These are phyloP conservation scores for Morone chrysops DNA, from an alignment of 2,113 vertebrate species.

Conservation along the genomic window DNA sequence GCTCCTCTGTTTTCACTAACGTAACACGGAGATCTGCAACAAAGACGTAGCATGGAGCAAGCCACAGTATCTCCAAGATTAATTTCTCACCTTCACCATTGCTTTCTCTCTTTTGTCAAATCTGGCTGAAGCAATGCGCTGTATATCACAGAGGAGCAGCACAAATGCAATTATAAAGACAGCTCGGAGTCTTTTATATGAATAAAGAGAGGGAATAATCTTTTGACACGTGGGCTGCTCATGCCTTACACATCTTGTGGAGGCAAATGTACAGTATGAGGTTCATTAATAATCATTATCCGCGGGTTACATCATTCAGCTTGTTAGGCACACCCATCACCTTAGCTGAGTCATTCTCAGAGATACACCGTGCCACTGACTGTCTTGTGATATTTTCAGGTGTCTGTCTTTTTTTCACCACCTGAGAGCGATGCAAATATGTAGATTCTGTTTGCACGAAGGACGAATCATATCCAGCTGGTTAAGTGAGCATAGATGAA, in stretches of 20 bases:
- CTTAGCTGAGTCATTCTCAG: constrained; percentile 72
- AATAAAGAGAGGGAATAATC: constrained; percentile 72
- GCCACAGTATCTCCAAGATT: constrained; percentile 44
- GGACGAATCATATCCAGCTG: constrained; percentile 6
- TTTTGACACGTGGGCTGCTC: constrained; percentile 61
- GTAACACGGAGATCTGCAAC: constrained; percentile 14
- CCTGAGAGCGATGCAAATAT: background rate
- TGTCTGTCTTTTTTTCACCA: constrained; percentile 13
- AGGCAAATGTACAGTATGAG: constrained; percentile 52
- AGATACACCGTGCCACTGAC: constrained; percentile 23
- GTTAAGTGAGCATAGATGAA: constrained; percentile 20
- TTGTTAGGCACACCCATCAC: constrained; percentile 56
- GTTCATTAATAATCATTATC: constrained; percentile 79
- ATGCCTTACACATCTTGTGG: constrained; percentile 58
- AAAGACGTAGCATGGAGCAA: constrained; percentile 12
- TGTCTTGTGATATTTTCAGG: constrained; percentile 35
- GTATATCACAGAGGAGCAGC: constrained; percentile 69
- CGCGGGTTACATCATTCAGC: constrained; percentile 72
- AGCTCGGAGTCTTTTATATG: constrained; percentile 70
- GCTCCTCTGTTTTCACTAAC: constrained; percentile 16
- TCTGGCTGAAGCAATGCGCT: constrained; percentile 58
- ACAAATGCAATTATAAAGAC: constrained; percentile 70
- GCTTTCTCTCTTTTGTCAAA: constrained; percentile 54
- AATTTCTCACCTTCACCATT: constrained; percentile 51
- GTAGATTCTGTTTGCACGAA: constrained; percentile 1